Percentiles rank a stretch among this genome's conserved stretches.
Evolutionary conservation across 2,888 invertebrate genomes (phyloP).

Genomic region (Trimorus sp.): DNA sequence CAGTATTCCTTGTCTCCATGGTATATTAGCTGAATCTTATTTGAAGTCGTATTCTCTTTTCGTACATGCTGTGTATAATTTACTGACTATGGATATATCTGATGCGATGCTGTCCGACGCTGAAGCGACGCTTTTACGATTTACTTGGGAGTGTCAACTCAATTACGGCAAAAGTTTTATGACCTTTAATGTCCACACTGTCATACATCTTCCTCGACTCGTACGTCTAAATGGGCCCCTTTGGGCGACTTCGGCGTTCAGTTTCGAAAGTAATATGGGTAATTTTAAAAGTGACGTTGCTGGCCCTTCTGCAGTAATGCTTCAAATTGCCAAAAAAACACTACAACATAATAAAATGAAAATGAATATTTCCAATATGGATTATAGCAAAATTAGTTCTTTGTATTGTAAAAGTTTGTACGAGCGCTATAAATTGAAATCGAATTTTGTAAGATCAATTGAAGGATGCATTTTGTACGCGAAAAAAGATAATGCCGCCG

Average conservation of each 20-base stretch:
- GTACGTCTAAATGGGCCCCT: constrained; percentile 40
- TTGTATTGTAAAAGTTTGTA: constrained; percentile 14
- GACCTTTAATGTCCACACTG: constrained; percentile 46
- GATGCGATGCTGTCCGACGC: constrained; percentile 28
- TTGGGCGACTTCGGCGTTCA: constrained; percentile 38
- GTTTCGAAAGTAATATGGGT: constrained; percentile 47
- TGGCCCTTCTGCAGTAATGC: constrained; percentile 45
- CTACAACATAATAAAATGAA: constrained; percentile 35
- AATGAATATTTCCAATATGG: not conserved
- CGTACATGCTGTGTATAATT: not conserved
- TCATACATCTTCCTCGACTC: constrained; percentile 18
- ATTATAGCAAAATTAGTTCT: not conserved
- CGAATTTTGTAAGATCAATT: not conserved
- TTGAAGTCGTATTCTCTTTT: constrained; percentile 1
- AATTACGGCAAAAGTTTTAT: constrained; percentile 38
- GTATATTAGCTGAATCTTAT: constrained; percentile 27
- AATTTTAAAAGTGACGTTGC: constrained; percentile 44
- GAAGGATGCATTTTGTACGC: constrained; percentile 7
- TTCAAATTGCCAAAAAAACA: constrained; percentile 35
- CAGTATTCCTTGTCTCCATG: constrained; percentile 37
- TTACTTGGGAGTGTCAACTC: constrained; percentile 43
- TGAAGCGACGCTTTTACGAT: constrained; percentile 38
- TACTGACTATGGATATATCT: constrained; percentile 28
- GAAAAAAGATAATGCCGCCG: not conserved
- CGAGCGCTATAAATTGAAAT: constrained; percentile 2